Conservation (phyloP, 64 coral and sea anemone genomes). For the Porites lutea region DNA sequence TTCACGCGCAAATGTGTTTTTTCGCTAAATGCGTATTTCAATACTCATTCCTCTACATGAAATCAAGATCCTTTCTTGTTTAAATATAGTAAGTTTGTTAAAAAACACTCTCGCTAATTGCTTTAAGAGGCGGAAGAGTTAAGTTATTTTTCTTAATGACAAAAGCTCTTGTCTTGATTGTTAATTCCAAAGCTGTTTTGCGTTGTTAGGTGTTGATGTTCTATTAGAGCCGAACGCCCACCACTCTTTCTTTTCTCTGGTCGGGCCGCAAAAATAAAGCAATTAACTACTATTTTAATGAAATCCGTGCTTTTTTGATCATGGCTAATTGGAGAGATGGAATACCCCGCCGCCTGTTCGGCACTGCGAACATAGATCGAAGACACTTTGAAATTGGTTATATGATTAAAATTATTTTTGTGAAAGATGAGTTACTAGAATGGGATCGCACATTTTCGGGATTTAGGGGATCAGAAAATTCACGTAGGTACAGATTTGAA, state of each 20-base stretch:
- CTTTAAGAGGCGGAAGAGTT: neutral
- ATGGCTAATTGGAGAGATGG: too few relatives aligned
- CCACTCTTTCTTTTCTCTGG: neutral
- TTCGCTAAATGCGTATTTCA: neutral
- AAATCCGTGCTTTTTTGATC: neutral
- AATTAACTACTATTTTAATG: neutral
- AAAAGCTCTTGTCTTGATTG: neutral
- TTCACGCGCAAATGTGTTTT: neutral
- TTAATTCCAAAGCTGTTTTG: neutral
- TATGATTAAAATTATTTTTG: too few relatives aligned
- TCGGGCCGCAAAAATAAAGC: constrained; percentile 1
- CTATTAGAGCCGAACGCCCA: neutral
- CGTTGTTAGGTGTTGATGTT: neutral
- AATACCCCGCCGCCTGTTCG: too few relatives aligned
- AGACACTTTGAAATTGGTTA: too few relatives aligned
- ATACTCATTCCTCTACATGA: neutral
- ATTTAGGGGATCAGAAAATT: too few relatives aligned
- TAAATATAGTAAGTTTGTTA: neutral
- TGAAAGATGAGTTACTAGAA: too few relatives aligned
- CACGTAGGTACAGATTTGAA: too few relatives aligned
- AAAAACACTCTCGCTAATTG: neutral
- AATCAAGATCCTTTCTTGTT: neutral
- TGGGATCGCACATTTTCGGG: too few relatives aligned
- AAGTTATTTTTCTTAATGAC: neutral
- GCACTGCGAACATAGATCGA: too few relatives aligned